Conservation (phyloP, 1,140 invertebrate species). For the Philotrypesis tridentata region DNA sequence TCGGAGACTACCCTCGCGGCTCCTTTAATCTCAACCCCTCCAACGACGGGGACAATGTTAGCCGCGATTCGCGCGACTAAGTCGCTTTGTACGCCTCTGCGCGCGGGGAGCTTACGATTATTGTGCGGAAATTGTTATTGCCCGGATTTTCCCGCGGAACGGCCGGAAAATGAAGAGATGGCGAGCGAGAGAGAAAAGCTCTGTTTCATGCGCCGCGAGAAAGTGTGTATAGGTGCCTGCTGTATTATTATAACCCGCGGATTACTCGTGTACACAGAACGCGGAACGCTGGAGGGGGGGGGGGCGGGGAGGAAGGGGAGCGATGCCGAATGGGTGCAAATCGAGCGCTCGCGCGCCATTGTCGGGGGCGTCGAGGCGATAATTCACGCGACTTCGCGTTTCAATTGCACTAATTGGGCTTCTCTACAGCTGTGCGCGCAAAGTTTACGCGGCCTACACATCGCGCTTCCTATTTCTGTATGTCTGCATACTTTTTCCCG, state of each 20-base stretch:
- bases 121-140: conserved; percentile 42
- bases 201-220: neutral
- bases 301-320: neutral
- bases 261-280: neutral
- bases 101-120: conserved; percentile 11
- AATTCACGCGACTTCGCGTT: conserved; percentile 39
- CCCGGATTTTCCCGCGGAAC: conserved; percentile 26
- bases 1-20: neutral
- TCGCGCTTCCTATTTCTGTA: neutral
- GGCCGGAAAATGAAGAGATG: conserved; percentile 33
- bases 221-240: neutral
- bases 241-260: neutral
- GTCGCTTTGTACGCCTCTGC: neutral
- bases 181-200: neutral
- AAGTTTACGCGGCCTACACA: neutral
- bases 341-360: conserved; percentile 13
- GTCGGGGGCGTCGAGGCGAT: conserved; percentile 27
- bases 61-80: conserved; percentile 26
- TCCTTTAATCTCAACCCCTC: conserved; percentile 13
- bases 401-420: conserved; percentile 40
- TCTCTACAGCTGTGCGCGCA: neutral
- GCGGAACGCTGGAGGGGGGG: neutral
- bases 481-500: neutral
- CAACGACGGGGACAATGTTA: neutral
- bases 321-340: neutral